These are phyloP conservation scores for Herpetotheres cachinnans DNA, from an alignment of 2,113 vertebrate species.

Conservation along the genomic window DNA sequence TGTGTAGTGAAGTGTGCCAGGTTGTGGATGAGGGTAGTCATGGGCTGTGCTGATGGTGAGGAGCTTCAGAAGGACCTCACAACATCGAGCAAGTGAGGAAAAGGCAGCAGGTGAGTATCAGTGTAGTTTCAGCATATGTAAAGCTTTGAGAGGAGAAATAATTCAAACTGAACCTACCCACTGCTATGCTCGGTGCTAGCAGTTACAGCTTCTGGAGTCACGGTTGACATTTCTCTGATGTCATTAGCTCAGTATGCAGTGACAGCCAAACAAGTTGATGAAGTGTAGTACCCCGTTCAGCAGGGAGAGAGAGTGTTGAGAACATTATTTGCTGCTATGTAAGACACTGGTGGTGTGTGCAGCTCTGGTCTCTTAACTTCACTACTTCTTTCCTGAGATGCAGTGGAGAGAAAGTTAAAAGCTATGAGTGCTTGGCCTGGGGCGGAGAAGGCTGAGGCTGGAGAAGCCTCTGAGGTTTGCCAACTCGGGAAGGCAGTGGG, in stretches of 20 bases:
- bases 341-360: rapidly evolving
- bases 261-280: not conserved
- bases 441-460: not conserved
- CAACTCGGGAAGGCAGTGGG: too few relatives aligned
- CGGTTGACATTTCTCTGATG: rapidly evolving
- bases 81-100: rapidly evolving
- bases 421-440: rapidly evolving
- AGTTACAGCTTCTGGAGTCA: not conserved
- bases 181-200: not conserved
- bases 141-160: not conserved
- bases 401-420: not conserved
- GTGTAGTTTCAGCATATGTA: rapidly evolving
- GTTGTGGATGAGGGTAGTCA: too few relatives aligned
- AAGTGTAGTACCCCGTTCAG: not conserved
- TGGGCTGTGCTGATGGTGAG: not conserved
- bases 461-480: not conserved
- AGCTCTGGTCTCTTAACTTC: not conserved
- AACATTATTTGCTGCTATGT: rapidly evolving
- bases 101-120: not conserved
- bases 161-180: not conserved
- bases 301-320: not conserved
- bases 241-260: rapidly evolving
- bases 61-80: not conserved
- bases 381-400: not conserved
- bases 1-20: not conserved